Base-by-base conservation (phyloP, 2,888 invertebrate species). In the Ditula angustiorana region DNA sequence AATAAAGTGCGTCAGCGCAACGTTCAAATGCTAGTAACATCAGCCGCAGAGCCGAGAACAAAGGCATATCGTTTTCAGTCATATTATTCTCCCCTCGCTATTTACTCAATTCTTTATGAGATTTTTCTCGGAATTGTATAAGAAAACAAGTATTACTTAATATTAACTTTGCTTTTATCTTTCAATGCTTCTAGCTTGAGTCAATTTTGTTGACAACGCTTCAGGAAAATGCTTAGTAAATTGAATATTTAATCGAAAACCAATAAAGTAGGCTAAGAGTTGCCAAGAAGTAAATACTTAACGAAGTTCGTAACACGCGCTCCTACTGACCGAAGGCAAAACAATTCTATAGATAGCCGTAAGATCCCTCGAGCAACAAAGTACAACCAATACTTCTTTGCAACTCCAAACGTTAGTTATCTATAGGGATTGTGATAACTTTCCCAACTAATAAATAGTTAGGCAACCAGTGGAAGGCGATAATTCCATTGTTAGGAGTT, bases 371-470 rank as follows among this genome's bases (percentile, higher is more conserved):
- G 21, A 61, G 33, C 46, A 24, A 33, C 21, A 33, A 30, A n/a
- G n/a, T n/a, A 46, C 53, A 46, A 13, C 44, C 24, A 44, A 41
- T 44, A 57, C 28, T 57, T 57, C 56, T 44, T 44, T 5, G 56
- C 30, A 57, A 57, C 30, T 30, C 19, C 41, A 5, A 37, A 53
- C 35, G n/a, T n/a, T 3, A n/a, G 24, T 8, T 37, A 26, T 53
- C 33, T 44, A 30, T 24, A 33, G 35, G 37, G 24, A 47, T 55
- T 46, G n/a, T n/a, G 52, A 44, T 56, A 59, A 59, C 52, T 64
- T 64, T 24, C 8, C n/a, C 11, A 59, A 59, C 28, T 64, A 64
- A 53, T 64, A 53, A 58, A 35, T 61, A 61, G 41, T 53, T 44
- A 44, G 33, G 8, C 11, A 44, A 24, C 47, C 10, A 24, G 56